phyloP scores from a whole-genome alignment of 2,113 vertebrate genomes.

The Amazona guildingii region DNA sequence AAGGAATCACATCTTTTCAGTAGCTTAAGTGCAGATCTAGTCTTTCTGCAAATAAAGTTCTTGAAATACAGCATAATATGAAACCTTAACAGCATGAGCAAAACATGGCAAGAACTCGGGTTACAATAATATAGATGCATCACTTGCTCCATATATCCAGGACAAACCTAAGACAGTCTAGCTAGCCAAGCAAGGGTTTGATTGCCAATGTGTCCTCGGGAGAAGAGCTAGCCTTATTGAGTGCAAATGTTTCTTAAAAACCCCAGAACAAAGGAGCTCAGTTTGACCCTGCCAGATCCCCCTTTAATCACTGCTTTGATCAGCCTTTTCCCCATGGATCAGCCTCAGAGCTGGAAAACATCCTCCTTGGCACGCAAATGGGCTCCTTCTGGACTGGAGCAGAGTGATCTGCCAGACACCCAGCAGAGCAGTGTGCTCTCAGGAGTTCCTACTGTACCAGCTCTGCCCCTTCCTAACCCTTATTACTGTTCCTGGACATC shows the following conservation, averaged over 20 bases:
- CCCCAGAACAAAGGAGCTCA: conserved; percentile 58
- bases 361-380: conserved; percentile 39
- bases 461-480: neutral
- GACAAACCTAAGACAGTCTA: neutral
- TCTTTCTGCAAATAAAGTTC: neutral
- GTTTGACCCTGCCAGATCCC: conserved; percentile 55
- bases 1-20: neutral
- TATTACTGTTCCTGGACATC: neutral
- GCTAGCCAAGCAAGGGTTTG: conserved; percentile 38
- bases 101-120: neutral
- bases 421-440: neutral
- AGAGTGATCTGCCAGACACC: neutral
- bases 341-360: neutral
- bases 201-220: conserved; percentile 6
- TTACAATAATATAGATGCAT: neutral
- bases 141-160: neutral
- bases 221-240: conserved; percentile 37
- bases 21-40: neutral
- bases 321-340: conserved; percentile 50
- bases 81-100: neutral
- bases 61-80: neutral
- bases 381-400: neutral
- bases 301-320: conserved; percentile 74
- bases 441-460: neutral
- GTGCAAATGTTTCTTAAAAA: conserved; percentile 4